These are phyloP conservation scores for Heterohyrax brucei DNA, from an alignment of 2,797 vertebrate species.

Conservation along the genomic window DNA sequence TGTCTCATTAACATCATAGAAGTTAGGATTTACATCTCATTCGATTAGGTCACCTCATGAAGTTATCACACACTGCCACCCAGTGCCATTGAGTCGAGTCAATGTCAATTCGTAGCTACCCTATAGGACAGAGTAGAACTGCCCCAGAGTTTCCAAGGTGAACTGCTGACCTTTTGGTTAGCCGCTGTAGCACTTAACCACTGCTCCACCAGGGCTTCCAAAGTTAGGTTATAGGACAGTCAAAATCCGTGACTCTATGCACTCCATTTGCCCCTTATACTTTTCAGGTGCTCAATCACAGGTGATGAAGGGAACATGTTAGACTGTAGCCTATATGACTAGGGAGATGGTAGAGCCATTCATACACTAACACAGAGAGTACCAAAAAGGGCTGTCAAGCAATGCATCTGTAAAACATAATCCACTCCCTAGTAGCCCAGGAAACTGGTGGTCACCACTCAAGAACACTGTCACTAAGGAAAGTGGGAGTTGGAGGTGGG, in stretches of 20 bases:
- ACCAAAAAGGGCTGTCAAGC: neutral
- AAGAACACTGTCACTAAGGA: neutral
- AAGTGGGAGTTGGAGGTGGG: neutral
- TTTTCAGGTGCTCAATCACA: neutral
- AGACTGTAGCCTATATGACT: neutral
- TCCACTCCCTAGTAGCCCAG: neutral
- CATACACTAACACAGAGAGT: neutral
- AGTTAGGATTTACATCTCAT: neutral
- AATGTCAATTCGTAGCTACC: no score
- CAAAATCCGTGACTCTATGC: neutral
- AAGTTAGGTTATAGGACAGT: neutral
- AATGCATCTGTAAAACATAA: neutral
- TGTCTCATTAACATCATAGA: no score
- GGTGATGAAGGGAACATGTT: neutral
- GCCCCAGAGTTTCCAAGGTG: no score
- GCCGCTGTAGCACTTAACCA: no score
- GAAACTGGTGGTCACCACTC: neutral
- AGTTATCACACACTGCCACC: neutral
- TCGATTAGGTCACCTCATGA: neutral
- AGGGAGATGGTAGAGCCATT: neutral
- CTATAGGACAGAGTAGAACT: no score
- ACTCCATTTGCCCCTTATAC: neutral
- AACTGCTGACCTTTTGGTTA: no score
- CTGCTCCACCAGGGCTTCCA: no score
- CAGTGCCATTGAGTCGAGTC: no score